phyloP scores from a whole-genome alignment of 2,797 vertebrate genomes.

The Remorina albescens region DNA sequence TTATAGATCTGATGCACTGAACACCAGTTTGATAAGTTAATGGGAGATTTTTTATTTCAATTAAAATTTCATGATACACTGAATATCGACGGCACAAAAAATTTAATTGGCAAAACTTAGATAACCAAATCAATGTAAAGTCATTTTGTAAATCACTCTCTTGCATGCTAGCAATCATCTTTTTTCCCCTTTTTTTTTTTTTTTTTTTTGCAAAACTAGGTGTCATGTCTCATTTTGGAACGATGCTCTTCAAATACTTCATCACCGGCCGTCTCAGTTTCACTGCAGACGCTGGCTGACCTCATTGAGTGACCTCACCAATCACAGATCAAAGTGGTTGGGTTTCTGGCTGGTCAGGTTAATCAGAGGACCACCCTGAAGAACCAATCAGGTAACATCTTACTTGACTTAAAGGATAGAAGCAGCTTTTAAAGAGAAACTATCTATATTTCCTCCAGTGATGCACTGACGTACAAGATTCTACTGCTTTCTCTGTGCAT shows the following conservation, averaged over 20 bases:
- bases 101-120: no score
- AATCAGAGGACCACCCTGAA: slow-evolving; percentile 77
- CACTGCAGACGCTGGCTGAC: slow-evolving; percentile 62
- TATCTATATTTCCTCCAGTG: slow-evolving; percentile 24
- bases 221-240: slow-evolving; percentile 67
- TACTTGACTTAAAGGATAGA: slow-evolving; percentile 67
- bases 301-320: slow-evolving; percentile 70
- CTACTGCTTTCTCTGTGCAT: slow-evolving; percentile 41
- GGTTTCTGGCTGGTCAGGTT: slow-evolving; percentile 65
- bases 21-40: background rate
- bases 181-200: background rate
- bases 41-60: background rate
- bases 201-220: slow-evolving; percentile 52
- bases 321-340: slow-evolving; percentile 73
- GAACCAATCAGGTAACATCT: slow-evolving; percentile 77
- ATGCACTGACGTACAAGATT: slow-evolving; percentile 25
- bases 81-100: background rate
- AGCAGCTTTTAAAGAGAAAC: slow-evolving; percentile 45
- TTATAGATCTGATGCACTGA: background rate
- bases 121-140: background rate
- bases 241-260: slow-evolving; percentile 63
- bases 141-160: slow-evolving; percentile 24
- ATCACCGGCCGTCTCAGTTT: slow-evolving; percentile 62
- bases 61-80: background rate
- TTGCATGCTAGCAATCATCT: slow-evolving; percentile 48